Base-by-base conservation (phyloP, 2,888 invertebrate genomes). In the Ypsolopha scabrella region DNA sequence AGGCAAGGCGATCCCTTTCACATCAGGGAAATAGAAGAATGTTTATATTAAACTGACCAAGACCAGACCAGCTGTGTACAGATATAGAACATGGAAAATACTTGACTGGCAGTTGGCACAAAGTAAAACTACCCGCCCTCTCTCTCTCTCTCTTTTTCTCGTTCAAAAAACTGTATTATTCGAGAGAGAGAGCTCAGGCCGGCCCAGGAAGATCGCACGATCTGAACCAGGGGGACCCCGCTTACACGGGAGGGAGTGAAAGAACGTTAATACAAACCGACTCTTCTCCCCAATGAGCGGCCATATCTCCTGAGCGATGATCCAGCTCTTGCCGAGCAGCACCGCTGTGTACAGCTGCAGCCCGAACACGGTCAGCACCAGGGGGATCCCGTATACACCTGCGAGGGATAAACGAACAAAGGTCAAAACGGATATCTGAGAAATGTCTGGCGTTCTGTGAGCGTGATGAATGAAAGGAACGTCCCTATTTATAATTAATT, bases 291-390 rank as follows among this genome's bases (percentile, higher is more conserved):
- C 80, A 55, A 93, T 91, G n/a, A 83, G 75, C 0, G 93, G 92
- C 58, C 91, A 88, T 53, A 94, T 80, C 54, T 90, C 79, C 68
- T 92, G 91, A 0, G 95, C 93, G 48, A 96, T 89, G 0, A 91
- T 82, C 96, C 96, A 96, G 70, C 94, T 92, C 60, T 90, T 88
- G 0, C 95, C 94, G 13, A 96, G 85, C 41, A 95, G 76, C 37
- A 90, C 88, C 0, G 96, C 95, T 0, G 95, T 95, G 69, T 95
- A 96, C 50, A 94, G 88, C 85, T 95, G 94, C 47, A 93, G 71
- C 0, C 88, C 80, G 55, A 93, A 89, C 44, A 94, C 90, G 2
- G 88, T 65, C 36, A 91, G 57, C 43, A 93, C 90, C 55, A 94
- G 63, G 0, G 93, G 89, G 36, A 94, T 80, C 0, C 94, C 94